These are phyloP conservation scores for Intellagama lesueurii DNA, from an alignment of 2,797 vertebrate genomes.

Conservation along the genomic window DNA sequence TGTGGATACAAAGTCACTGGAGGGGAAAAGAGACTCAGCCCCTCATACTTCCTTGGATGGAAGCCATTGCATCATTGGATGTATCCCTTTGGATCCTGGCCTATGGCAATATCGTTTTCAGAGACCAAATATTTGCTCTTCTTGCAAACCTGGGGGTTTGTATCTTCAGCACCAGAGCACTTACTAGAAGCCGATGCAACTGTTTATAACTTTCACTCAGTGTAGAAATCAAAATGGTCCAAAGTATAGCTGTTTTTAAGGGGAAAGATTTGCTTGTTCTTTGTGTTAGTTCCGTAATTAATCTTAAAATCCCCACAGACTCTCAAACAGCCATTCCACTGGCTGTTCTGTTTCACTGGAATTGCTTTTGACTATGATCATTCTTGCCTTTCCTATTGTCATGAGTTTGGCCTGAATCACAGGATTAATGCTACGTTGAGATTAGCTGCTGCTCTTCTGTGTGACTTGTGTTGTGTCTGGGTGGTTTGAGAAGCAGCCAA, in stretches of 20 bases:
- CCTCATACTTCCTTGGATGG: not conserved
- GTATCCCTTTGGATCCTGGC: not conserved
- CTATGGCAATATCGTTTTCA: not conserved
- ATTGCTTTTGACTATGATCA: not conserved
- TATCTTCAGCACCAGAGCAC: not conserved
- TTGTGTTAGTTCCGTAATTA: not conserved
- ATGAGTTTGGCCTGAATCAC: not conserved
- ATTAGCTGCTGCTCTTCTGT: not conserved
- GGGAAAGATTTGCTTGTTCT: not conserved
- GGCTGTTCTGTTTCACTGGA: not conserved
- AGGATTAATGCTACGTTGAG: not conserved
- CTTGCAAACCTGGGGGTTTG: no score
- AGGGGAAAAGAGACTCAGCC: not conserved
- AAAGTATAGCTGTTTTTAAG: no score
- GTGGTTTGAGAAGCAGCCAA: not conserved
- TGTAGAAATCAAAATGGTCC: not conserved
- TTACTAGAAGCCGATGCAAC: not conserved
- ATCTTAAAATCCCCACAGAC: not conserved
- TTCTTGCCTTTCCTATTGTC: not conserved
- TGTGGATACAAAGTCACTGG: not conserved
- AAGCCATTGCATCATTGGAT: not conserved
- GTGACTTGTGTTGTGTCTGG: not conserved
- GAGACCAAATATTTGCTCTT: not conserved
- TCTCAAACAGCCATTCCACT: not conserved
- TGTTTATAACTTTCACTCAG: not conserved